Conservation (phyloP, 2,113 vertebrate genomes). For the Zapornia atra region DNA sequence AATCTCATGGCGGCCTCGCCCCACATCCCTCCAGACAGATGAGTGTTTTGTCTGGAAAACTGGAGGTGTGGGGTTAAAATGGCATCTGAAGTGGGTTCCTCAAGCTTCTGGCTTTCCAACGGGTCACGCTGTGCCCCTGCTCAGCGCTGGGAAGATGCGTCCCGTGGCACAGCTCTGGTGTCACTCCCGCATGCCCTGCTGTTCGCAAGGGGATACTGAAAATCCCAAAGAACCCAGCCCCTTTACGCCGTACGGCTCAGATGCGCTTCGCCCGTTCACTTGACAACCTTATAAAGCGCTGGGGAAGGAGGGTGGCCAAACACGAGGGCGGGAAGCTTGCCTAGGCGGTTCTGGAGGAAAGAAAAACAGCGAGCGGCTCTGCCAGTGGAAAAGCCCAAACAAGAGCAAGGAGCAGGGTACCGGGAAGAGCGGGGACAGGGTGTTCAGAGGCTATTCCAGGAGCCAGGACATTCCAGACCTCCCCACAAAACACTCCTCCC, state of each 20-base stretch:
- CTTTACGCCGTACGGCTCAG: neutral
- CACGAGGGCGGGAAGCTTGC: neutral
- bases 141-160: fast-evolving
- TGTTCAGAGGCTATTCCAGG: neutral
- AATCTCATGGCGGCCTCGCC: fast-evolving
- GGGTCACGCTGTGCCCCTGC: fast-evolving
- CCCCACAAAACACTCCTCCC: neutral
- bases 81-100: neutral
- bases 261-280: neutral
- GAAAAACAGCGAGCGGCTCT: neutral
- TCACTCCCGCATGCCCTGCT: fast-evolving
- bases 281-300: neutral
- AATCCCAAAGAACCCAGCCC: neutral
- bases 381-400: neutral
- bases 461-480: neutral
- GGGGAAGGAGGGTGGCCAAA: neutral
- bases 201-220: neutral
- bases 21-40: neutral
- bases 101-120: neutral
- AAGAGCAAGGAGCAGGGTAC: neutral
- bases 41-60: neutral
- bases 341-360: neutral
- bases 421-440: neutral
- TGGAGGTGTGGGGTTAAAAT: neutral
- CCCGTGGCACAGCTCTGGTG: neutral